Evolutionary conservation across 2,113 vertebrate genomes (phyloP).

Genomic region (Platysternon megacephalum): DNA sequence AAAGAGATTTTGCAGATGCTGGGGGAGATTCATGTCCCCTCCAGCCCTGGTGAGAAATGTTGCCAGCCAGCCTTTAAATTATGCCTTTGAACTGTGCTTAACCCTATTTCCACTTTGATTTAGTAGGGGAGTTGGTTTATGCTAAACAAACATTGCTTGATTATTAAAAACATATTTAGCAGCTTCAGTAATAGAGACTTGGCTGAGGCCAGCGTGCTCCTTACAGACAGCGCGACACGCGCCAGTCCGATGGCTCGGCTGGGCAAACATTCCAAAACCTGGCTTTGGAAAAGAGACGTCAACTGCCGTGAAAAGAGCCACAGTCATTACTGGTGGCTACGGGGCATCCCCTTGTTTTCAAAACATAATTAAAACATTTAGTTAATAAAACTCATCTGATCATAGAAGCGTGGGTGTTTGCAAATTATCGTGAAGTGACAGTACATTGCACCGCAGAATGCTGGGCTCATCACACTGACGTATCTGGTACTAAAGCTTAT

Average conservation of each 20-base stretch:
- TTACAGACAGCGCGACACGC: neutral
- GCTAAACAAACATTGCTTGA: constrained; percentile 65
- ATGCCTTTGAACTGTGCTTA: neutral
- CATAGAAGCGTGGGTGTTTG: neutral
- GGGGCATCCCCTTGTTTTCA: neutral
- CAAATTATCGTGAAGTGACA: neutral
- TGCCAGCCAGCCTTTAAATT: constrained; percentile 2
- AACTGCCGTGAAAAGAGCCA: neutral
- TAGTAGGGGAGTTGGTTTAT: constrained; percentile 53
- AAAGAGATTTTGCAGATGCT: neutral
- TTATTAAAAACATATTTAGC: constrained; percentile 66
- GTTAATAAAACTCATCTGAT: neutral
- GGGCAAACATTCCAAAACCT: neutral
- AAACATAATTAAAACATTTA: neutral
- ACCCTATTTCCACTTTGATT: neutral
- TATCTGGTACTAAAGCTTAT: neutral
- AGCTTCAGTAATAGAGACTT: neutral
- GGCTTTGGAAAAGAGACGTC: neutral
- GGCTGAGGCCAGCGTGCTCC: neutral
- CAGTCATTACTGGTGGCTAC: neutral
- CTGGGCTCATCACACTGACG: neutral
- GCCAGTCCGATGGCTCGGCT: neutral
- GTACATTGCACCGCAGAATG: neutral
- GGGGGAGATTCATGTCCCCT: neutral
- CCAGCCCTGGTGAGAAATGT: fast-evolving